These are phyloP conservation scores for Diplolepis rosae DNA, from an alignment of 2,888 invertebrate genomes.

Conservation along the genomic window DNA sequence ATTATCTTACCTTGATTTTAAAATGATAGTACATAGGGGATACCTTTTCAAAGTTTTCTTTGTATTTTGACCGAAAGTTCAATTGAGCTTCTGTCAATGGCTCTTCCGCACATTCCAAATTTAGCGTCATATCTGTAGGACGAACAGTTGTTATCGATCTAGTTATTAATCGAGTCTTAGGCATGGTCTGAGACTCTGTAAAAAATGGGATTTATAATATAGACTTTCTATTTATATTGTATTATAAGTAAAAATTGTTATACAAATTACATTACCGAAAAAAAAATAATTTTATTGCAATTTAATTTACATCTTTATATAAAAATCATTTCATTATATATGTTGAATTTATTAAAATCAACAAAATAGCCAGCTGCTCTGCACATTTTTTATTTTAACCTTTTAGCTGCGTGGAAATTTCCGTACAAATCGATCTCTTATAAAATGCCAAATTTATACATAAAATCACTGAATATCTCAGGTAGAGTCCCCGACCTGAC, in stretches of 20 bases:
- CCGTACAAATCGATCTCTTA: no score
- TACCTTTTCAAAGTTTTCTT: constrained; percentile 68
- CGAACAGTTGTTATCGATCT: constrained; percentile 60
- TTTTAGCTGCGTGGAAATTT: no score
- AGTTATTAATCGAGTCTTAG: constrained; percentile 57
- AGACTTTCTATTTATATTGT: background rate
- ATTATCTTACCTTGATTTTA: no score
- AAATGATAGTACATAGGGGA: no score
- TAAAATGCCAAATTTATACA: no score
- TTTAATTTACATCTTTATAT: background rate
- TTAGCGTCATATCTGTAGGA: constrained; percentile 65
- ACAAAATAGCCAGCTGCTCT: no score
- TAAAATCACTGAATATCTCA: no score
- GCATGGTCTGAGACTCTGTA: constrained; percentile 49
- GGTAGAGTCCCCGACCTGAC: no score
- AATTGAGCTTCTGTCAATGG: constrained; percentile 72
- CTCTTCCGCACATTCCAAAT: constrained; percentile 74
- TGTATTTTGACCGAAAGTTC: constrained; percentile 59
- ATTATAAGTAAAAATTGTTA: background rate
- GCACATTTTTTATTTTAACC: no score
- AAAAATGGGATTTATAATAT: no score
- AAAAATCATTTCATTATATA: background rate
- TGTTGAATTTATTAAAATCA: no score
- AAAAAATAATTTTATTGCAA: background rate
- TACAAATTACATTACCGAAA: background rate